A percentile compares a stretch with the other conserved stretches of the same genome.
Evolutionary conservation across 2,888 invertebrate genomes (phyloP).

Genomic region (Ganaspis brasiliensis): DNA sequence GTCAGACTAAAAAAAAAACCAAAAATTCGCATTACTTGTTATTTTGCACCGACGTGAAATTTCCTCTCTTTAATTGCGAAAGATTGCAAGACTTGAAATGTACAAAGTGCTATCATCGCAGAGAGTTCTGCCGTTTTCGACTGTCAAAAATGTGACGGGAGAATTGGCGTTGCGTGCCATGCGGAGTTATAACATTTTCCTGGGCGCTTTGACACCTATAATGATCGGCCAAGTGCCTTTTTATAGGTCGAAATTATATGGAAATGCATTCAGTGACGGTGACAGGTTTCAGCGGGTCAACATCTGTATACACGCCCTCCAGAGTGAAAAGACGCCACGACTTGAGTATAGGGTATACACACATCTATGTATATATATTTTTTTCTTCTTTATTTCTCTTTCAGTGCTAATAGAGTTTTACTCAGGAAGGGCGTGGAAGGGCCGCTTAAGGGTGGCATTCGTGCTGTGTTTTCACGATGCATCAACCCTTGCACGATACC

Average conservation of each 20-base stretch:
- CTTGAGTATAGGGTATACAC: no score
- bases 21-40: background rate
- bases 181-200: slow-evolving; percentile 34
- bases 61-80: slow-evolving; percentile 2
- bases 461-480: slow-evolving; percentile 72
- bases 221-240: background rate
- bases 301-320: background rate
- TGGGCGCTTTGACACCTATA: slow-evolving; percentile 27
- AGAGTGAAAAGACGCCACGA: background rate
- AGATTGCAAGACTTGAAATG: background rate
- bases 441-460: slow-evolving; percentile 61
- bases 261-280: slow-evolving; percentile 23
- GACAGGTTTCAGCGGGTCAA: slow-evolving; percentile 18
- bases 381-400: slow-evolving; percentile 58
- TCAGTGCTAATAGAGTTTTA: slow-evolving; percentile 69
- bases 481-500: slow-evolving; percentile 73
- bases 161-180: slow-evolving; percentile 39
- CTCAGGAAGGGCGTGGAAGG: slow-evolving; percentile 55
- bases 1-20: background rate
- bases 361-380: no score
- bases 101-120: slow-evolving; percentile 38
- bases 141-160: slow-evolving; percentile 29
- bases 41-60: slow-evolving; percentile 2
- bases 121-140: slow-evolving; percentile 11
- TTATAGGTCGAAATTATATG: slow-evolving; percentile 17